Evolutionary conservation across 2,113 vertebrate genomes (phyloP), one percentile per base, ranked within the genome.

Genomic region (Sturnus vulgaris): DNA sequence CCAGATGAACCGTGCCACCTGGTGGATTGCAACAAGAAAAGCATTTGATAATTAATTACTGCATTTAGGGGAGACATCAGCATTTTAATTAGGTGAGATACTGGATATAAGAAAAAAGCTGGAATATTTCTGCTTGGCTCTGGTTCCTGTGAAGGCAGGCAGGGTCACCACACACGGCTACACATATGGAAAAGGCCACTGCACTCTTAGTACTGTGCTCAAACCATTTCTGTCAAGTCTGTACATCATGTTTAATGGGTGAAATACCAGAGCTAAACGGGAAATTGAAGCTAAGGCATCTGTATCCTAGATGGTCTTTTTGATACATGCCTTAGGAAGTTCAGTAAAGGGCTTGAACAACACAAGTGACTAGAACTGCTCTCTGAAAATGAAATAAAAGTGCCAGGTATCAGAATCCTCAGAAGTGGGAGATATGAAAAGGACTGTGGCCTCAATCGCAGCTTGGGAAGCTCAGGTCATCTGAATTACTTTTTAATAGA

Each of bases 1-100:
- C 95, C 96, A 98, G 96, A 94, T 99, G 98, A 93, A 99, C 97
- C 0, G 96, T 98, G 95, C 99, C 99, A 82, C 99, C 99, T 99
- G 76, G 95, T 96, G 97, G 97, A 94, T 83, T 60, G 75, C 2
- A 1, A 50, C 11, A 17, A 73, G 90, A 96, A 96, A 81, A 18
- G 80, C 92, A 75, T 11, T 55, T 27, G 24, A 42, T 17, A 39
- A 25, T 42, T 53, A 60, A 39, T 40, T 31, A 14, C 15, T 27
- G 15, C 40, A 19, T 33, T 37, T 27, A 17, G 8, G 40, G 35
- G 25, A 82, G n/a, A 61, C 35, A 61, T 19, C 55, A 61, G 30
- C 31, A 35, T 23, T 55, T 76, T 23, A 61, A 61, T 31, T 76
- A 53, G 30, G 30, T 30, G 55, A 76, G 63, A 55, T 18, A 47